Evolutionary conservation across 2,113 vertebrate genomes (phyloP).

Genomic region (Podarcis muralis): DNA sequence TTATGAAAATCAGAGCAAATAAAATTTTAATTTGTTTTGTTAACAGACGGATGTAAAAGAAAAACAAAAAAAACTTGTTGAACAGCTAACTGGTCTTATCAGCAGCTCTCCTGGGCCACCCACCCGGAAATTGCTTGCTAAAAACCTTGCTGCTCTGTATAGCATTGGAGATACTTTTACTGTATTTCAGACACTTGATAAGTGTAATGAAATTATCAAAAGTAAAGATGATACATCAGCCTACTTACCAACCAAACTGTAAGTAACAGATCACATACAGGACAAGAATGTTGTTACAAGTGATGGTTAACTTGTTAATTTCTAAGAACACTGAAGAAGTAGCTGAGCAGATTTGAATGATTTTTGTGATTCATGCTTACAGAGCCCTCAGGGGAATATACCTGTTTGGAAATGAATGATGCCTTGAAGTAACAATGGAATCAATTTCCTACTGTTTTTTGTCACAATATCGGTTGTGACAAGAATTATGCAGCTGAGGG

Average conservation of each 20-base stretch:
- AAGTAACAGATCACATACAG: constrained; percentile 63
- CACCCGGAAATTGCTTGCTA: constrained; percentile 93
- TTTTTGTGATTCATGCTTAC: not conserved
- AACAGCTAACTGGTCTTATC: constrained; percentile 94
- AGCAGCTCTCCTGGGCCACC: constrained; percentile 96
- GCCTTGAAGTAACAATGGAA: not conserved
- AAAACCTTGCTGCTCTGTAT: constrained; percentile 96
- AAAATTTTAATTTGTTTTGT: constrained; percentile 30
- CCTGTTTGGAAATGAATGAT: not conserved
- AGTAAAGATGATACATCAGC: constrained; percentile 96
- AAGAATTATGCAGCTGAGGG: not conserved
- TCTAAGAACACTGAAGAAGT: not conserved
- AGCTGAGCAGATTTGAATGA: not conserved
- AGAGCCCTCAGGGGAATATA: not conserved
- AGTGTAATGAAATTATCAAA: constrained; percentile 97
- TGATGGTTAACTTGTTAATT: not conserved
- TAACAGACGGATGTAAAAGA: constrained; percentile 95
- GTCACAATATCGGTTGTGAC: not conserved
- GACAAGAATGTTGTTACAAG: not conserved
- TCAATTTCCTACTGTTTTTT: not conserved
- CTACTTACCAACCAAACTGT: constrained; percentile 96
- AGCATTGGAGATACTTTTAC: constrained; percentile 98
- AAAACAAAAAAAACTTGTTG: constrained; percentile 98
- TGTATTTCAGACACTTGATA: constrained; percentile 97
- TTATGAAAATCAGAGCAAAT: not conserved